Evolutionary conservation across 2,888 invertebrate genomes (phyloP).

Genomic region (Idaea aversata): DNA sequence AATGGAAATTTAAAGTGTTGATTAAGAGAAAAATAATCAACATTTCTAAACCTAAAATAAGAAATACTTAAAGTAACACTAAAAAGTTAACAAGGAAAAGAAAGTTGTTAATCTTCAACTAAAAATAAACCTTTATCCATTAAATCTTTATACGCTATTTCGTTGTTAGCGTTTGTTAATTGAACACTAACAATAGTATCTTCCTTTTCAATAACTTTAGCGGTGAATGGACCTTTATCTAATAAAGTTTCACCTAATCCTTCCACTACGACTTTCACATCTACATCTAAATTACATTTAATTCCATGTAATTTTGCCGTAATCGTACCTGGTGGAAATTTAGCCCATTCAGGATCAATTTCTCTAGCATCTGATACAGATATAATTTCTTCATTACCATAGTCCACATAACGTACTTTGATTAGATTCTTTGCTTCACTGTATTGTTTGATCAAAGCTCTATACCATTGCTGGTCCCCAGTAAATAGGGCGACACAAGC

Average conservation of each 20-base stretch:
- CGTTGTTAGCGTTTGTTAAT: conserved; percentile 45
- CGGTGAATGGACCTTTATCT: conserved; percentile 56
- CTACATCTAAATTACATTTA: conserved; percentile 49
- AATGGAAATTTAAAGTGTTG: not conserved
- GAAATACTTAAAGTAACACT: not conserved
- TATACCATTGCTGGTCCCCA: conserved; percentile 85
- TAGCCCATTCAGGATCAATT: conserved; percentile 71
- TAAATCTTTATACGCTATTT: conserved; percentile 54
- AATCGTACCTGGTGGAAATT: conserved; percentile 75
- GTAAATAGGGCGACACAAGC: conserved; percentile 83
- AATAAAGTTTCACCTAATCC: conserved; percentile 49
- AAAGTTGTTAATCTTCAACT: conserved; percentile 28
- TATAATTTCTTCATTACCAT: conserved; percentile 83
- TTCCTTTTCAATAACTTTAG: conserved; percentile 45
- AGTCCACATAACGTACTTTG: conserved; percentile 87
- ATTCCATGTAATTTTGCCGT: conserved; percentile 69
- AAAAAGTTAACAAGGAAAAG: not conserved
- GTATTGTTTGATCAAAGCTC: conserved; percentile 82
- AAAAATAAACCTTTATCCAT: conserved; percentile 41
- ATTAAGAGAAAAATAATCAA: not conserved
- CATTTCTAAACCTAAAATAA: not conserved
- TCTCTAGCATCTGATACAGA: conserved; percentile 65
- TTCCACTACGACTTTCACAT: conserved; percentile 48
- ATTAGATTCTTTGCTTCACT: conserved; percentile 64
- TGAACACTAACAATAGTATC: conserved; percentile 50